Evolutionary conservation across 2,797 vertebrate species (phyloP).

Genomic region (Lepus townsendii): DNA sequence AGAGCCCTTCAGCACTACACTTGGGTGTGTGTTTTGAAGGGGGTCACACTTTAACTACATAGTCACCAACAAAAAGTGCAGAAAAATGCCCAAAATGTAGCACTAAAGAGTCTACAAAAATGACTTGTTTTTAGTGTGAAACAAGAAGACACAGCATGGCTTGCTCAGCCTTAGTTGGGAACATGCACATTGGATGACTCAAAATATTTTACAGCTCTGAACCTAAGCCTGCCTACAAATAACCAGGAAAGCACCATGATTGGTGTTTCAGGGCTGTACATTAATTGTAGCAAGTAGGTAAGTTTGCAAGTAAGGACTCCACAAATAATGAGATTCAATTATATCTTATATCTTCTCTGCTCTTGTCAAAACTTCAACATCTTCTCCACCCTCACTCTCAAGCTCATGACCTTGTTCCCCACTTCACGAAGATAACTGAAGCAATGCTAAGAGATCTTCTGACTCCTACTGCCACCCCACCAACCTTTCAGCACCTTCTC

Average conservation of each 20-base stretch:
- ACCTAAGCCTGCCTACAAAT: rapidly evolving
- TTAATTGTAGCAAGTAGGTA: background rate
- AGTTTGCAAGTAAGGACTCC: background rate
- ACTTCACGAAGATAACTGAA: background rate
- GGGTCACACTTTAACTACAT: background rate
- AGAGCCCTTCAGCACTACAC: background rate
- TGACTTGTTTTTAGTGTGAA: background rate
- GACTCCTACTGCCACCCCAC: background rate
- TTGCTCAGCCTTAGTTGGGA: background rate
- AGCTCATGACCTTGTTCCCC: background rate
- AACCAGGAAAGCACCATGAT: background rate
- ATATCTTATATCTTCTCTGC: background rate
- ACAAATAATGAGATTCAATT: background rate
- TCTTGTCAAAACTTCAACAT: background rate
- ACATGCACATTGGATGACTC: no score
- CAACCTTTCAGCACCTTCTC: background rate
- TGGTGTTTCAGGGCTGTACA: background rate
- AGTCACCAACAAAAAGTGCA: background rate
- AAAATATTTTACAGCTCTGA: background rate
- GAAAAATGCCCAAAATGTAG: background rate
- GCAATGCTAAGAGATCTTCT: background rate
- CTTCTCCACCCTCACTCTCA: background rate
- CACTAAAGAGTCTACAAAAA: background rate
- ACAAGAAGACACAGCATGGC: background rate
- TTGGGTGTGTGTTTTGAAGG: background rate